Evolutionary conservation across 2,797 vertebrate species (phyloP).

Genomic region (Ceyx erithaca): DNA sequence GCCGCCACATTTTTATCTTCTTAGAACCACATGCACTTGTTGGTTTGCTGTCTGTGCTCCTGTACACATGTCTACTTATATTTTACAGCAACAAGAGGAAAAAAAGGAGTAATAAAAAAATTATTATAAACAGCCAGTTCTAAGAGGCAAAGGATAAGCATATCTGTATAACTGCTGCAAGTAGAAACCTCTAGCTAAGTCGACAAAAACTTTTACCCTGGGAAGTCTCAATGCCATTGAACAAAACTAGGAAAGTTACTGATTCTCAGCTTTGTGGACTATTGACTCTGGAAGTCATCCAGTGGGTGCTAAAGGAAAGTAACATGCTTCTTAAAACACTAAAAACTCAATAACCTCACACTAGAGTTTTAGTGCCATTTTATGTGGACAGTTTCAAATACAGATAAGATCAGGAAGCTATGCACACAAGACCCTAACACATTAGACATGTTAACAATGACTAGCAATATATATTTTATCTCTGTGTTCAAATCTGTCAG

Average conservation of each 20-base stretch:
- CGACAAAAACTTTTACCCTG: slow-evolving; percentile 8
- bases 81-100: neutral
- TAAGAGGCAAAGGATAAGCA: neutral
- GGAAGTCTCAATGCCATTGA: neutral
- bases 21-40: neutral
- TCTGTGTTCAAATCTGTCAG: neutral
- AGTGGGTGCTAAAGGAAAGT: neutral
- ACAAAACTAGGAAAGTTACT: neutral
- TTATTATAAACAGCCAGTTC: neutral
- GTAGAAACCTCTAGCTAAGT: neutral
- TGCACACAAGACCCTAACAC: neutral
- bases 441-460: neutral
- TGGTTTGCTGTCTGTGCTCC: neutral
- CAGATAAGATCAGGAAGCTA: neutral
- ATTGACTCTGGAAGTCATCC: neutral
- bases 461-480: neutral
- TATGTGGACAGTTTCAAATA: neutral
- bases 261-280: neutral
- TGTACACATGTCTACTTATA: neutral
- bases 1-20: neutral
- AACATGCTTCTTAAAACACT: neutral
- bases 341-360: neutral
- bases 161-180: neutral
- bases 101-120: neutral
- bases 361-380: neutral